Conservation (phyloP, 2,888 invertebrate species). For the Axea sp. region DNA sequence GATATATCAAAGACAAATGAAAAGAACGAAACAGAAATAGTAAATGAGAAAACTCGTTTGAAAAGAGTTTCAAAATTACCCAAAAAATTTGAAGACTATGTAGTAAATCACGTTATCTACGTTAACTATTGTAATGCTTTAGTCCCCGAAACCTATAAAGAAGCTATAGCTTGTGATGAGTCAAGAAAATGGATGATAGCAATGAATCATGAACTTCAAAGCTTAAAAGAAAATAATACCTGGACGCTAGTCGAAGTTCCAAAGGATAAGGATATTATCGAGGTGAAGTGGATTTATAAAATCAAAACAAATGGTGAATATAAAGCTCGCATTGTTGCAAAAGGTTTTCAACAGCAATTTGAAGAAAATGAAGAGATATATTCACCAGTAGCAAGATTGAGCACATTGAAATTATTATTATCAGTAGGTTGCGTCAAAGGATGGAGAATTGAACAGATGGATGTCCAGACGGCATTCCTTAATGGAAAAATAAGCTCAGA, state of each 20-base stretch:
- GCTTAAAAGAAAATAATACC: slow-evolving; percentile 31
- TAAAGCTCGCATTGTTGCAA: not conserved
- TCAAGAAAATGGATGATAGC: slow-evolving; percentile 15
- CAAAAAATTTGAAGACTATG: not conserved
- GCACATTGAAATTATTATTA: slow-evolving; percentile 1
- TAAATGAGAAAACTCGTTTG: not conserved
- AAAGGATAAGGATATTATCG: not conserved
- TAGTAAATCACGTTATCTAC: slow-evolving; percentile 4
- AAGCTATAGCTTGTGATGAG: slow-evolving; percentile 18
- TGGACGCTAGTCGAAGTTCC: slow-evolving; percentile 21
- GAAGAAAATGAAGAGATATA: not conserved
- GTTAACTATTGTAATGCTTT: slow-evolving; percentile 19
- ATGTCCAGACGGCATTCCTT: slow-evolving; percentile 56
- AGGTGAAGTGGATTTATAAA: too few relatives aligned
- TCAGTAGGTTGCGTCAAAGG: slow-evolving; percentile 23
- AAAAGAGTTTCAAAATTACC: not conserved
- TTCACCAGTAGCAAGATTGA: not conserved
- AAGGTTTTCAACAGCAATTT: not conserved
- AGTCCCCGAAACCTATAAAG: slow-evolving; percentile 9
- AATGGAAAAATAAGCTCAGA: slow-evolving; percentile 46
- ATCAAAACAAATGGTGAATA: not conserved
- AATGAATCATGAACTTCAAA: slow-evolving; percentile 29
- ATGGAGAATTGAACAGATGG: slow-evolving; percentile 38
- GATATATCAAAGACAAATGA: too few relatives aligned
- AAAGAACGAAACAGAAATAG: too few relatives aligned